Conservation (phyloP, 2,888 invertebrate genomes). For the Agrotis puta region DNA sequence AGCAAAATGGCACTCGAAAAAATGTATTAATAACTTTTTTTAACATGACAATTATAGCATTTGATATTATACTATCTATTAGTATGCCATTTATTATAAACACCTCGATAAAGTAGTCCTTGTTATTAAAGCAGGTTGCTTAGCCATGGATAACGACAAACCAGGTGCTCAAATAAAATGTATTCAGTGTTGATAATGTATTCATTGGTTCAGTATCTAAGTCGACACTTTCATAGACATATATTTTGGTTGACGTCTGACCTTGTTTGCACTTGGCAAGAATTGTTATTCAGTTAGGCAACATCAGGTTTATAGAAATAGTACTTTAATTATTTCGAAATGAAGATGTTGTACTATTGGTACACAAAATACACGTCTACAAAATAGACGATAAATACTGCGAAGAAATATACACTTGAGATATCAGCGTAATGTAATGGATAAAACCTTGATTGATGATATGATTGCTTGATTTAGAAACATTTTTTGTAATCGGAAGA, state of each 20-base stretch:
- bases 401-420: conserved; percentile 10
- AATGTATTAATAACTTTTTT: too few species aligned
- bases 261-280: conserved; percentile 52
- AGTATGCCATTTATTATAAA: neutral
- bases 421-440: conserved; percentile 16
- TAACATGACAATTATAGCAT: too few species aligned
- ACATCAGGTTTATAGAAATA: conserved; percentile 35
- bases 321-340: conserved; percentile 54
- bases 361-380: conserved; percentile 1
- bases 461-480: conserved; percentile 23
- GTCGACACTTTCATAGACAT: conserved; percentile 45
- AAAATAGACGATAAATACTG: conserved; percentile 4
- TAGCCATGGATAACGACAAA: too few species aligned
- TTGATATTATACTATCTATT: too few species aligned
- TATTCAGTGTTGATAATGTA: conserved; percentile 15
- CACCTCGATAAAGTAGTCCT: neutral
- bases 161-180: neutral
- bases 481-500: conserved; percentile 38
- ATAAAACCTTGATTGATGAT: conserved; percentile 18
- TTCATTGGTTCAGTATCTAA: conserved; percentile 23
- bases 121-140: neutral
- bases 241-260: conserved; percentile 30
- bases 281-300: conserved; percentile 49
- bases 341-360: conserved; percentile 31
- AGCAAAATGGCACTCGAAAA: neutral